Conservation (phyloP, 2,888 invertebrate genomes). For the Aphodius granarius region DNA sequence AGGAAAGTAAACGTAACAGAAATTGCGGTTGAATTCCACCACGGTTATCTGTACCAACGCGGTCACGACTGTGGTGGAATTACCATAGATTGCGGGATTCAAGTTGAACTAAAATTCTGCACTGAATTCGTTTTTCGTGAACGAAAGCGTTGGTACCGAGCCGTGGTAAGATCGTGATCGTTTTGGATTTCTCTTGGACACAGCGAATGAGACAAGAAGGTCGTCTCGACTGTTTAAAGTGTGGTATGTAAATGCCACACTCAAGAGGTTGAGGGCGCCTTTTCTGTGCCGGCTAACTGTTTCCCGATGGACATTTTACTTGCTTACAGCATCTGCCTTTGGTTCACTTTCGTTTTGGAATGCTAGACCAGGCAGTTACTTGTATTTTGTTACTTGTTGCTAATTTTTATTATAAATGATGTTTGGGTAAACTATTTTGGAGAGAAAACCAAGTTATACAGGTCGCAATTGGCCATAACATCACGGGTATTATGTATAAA, state of each 20-base stretch:
- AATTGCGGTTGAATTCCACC: not conserved
- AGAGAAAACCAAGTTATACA: no score
- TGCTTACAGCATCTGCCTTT: not conserved
- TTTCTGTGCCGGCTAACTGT: not conserved
- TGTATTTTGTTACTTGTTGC: not conserved
- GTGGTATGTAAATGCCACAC: not conserved
- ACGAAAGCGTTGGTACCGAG: not conserved
- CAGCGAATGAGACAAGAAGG: not conserved
- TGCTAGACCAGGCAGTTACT: not conserved
- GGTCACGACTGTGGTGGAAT: not conserved
- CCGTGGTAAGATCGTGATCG: not conserved
- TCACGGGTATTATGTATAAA: no score
- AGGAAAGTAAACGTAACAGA: conserved; percentile 41
- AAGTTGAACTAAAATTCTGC: not conserved
- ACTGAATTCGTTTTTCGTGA: not conserved
- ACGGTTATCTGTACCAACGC: not conserved
- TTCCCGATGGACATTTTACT: not conserved
- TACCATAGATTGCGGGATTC: not conserved
- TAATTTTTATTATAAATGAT: no score
- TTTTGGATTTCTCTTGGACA: not conserved
- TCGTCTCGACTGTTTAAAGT: not conserved
- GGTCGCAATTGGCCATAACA: no score
- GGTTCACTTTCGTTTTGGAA: not conserved
- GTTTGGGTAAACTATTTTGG: no score
- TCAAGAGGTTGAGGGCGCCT: not conserved